Evolutionary conservation across 2,888 invertebrate genomes (phyloP).

Genomic region (Chalcosyrphus nemorum): DNA sequence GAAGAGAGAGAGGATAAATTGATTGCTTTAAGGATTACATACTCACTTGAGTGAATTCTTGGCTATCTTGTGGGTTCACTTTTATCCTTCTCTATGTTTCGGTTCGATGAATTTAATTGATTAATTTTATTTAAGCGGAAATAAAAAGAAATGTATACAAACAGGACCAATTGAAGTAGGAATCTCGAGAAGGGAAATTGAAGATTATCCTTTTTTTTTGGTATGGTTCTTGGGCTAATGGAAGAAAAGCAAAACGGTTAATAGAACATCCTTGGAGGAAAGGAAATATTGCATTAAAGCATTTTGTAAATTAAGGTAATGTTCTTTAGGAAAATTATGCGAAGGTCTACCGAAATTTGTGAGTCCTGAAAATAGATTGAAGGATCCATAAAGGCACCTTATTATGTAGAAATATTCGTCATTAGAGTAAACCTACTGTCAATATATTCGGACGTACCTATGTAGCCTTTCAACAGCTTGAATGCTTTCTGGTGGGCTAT

Average conservation of each 20-base stretch:
- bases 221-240: slow-evolving; percentile 29
- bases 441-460: too few species aligned
- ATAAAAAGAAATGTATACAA: slow-evolving; percentile 31
- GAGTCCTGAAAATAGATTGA: too few species aligned
- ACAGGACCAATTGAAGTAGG: slow-evolving; percentile 10
- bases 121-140: slow-evolving; percentile 66
- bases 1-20: slow-evolving; percentile 53
- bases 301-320: too few species aligned
- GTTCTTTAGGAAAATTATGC: too few species aligned
- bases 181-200: slow-evolving; percentile 17
- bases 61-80: slow-evolving; percentile 51
- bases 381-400: too few species aligned
- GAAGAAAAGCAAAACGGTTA: not conserved
- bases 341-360: too few species aligned
- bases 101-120: slow-evolving; percentile 61
- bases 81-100: slow-evolving; percentile 27
- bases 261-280: not conserved
- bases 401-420: too few species aligned
- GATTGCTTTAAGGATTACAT: slow-evolving; percentile 69
- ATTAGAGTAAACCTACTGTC: too few species aligned
- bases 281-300: too few species aligned
- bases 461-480: too few species aligned
- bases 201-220: slow-evolving; percentile 38
- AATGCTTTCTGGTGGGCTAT: too few species aligned
- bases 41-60: slow-evolving; percentile 58